A percentile compares a stretch with the other conserved stretches of the same genome.
Evolutionary conservation across 2,797 vertebrate genomes (phyloP).

Genomic region (Thalassophryne amazonica): DNA sequence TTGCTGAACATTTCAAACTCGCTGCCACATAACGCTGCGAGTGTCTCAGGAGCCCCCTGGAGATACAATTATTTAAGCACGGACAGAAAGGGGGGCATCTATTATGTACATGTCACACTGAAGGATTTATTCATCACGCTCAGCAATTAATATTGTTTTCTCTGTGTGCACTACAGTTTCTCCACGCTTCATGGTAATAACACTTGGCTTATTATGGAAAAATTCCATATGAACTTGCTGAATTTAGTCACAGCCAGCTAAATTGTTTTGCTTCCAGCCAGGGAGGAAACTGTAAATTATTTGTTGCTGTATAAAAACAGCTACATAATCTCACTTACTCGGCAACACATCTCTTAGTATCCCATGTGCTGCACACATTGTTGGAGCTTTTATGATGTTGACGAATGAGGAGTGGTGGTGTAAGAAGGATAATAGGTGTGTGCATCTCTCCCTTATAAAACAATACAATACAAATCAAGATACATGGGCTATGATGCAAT

Average conservation of each 20-base stretch:
- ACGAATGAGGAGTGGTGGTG: background rate
- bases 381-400: background rate
- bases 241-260: conserved; percentile 20
- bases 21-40: background rate
- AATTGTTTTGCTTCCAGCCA: conserved; percentile 12
- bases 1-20: conserved; percentile 16
- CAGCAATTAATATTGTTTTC: conserved; percentile 34
- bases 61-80: conserved; percentile 32
- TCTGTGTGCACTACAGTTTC: background rate
- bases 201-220: conserved; percentile 10
- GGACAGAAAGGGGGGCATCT: conserved; percentile 8
- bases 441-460: background rate
- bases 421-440: background rate
- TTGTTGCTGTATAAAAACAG: background rate
- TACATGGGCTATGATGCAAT: no score
- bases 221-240: conserved; percentile 1
- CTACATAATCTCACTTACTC: background rate
- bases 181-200: conserved; percentile 5
- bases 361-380: background rate
- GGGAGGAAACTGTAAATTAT: background rate
- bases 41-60: conserved; percentile 6
- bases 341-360: background rate
- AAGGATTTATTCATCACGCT: conserved; percentile 32
- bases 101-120: conserved; percentile 41
- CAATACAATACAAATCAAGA: no score